Conservation (phyloP, 2,113 vertebrate genomes). For the Casuarius casuarius region DNA sequence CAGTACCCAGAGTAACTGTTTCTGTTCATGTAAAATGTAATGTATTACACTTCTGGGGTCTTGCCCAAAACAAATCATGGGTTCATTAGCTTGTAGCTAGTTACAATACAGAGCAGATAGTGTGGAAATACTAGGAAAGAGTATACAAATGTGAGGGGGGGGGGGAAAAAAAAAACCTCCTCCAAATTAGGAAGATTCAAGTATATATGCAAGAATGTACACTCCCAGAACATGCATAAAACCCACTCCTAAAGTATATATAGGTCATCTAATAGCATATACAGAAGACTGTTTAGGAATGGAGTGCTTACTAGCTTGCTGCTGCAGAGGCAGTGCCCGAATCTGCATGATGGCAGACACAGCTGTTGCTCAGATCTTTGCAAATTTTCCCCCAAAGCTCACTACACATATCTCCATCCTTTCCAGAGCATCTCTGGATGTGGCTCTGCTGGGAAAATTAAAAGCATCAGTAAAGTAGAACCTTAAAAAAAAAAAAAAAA, state of each 20-base stretch:
- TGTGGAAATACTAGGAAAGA: not conserved
- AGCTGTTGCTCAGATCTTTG: not conserved
- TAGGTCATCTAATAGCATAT: not conserved
- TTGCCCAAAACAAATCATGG: not conserved
- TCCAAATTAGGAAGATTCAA: not conserved
- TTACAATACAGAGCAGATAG: not conserved
- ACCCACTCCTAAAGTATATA: not conserved
- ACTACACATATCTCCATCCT: not conserved
- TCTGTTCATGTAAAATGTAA: not conserved
- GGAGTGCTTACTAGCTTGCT: not conserved
- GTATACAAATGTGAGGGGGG: accelerated
- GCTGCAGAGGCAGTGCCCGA: not conserved
- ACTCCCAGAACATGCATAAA: not conserved
- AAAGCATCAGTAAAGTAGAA: not conserved
- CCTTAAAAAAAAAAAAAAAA: not conserved
- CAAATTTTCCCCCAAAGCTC: not conserved
- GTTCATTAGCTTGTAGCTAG: not conserved
- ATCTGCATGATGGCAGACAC: not conserved
- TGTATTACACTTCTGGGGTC: not conserved
- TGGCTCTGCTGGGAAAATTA: not conserved
- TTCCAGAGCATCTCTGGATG: not conserved
- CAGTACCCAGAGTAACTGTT: not conserved
- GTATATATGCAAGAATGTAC: not conserved
- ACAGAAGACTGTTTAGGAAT: not conserved
- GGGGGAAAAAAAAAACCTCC: not conserved